These are phyloP conservation scores for Agrotis puta DNA, from an alignment of 2,888 invertebrate species.

Conservation along the genomic window DNA sequence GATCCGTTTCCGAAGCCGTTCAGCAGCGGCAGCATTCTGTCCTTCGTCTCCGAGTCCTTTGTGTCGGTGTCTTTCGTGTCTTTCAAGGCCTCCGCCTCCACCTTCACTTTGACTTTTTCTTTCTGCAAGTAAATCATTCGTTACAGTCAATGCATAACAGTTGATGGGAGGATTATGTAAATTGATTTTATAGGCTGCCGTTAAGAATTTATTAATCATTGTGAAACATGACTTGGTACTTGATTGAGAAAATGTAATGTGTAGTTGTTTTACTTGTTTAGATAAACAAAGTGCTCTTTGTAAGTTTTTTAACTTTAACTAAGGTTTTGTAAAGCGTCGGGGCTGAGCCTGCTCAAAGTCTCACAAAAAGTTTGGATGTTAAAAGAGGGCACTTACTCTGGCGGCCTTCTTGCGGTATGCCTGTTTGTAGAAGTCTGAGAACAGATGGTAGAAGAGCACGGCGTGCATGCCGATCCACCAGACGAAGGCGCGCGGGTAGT, in stretches of 20 bases:
- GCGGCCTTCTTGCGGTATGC: slow-evolving; percentile 91
- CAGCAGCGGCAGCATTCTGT: slow-evolving; percentile 82
- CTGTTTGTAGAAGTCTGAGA: slow-evolving; percentile 97
- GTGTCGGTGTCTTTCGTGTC: slow-evolving; percentile 29
- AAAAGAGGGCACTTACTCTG: slow-evolving; percentile 61
- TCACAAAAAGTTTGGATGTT: background rate
- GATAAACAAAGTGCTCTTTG: slow-evolving; percentile 22
- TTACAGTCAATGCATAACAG: slow-evolving; percentile 27
- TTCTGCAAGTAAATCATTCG: slow-evolving; percentile 64
- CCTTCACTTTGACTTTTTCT: slow-evolving; percentile 75
- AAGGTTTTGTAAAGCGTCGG: background rate
- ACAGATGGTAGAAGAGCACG: slow-evolving; percentile 97
- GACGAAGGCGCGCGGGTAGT: slow-evolving; percentile 96
- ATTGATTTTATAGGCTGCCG: slow-evolving; percentile 42
- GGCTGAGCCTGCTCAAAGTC: background rate
- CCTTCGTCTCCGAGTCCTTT: slow-evolving; percentile 75
- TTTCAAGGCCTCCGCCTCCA: slow-evolving; percentile 73
- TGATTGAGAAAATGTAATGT: slow-evolving; percentile 31
- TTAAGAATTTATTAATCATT: slow-evolving; percentile 46
- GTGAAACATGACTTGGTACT: slow-evolving; percentile 39
- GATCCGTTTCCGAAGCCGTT: slow-evolving; percentile 87
- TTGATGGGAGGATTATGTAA: slow-evolving; percentile 40
- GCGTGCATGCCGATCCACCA: slow-evolving; percentile 98
- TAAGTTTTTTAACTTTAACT: background rate
- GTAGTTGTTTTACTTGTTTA: slow-evolving; percentile 36